These are phyloP conservation scores for Calyptomena viridis DNA, from an alignment of 2,113 vertebrate genomes.

Conservation along the genomic window DNA sequence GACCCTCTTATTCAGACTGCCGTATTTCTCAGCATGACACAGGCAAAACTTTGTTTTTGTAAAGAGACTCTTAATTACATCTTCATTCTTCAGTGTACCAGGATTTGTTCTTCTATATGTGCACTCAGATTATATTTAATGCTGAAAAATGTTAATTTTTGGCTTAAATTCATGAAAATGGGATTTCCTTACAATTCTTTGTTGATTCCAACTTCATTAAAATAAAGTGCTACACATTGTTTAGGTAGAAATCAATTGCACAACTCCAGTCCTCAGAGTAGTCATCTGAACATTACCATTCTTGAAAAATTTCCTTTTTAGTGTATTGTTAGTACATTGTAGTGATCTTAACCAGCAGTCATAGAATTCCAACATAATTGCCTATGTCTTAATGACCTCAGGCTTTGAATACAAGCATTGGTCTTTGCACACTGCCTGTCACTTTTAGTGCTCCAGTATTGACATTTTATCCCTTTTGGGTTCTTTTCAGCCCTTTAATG, in stretches of 20 bases:
- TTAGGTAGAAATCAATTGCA: not conserved
- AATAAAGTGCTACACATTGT: not conserved
- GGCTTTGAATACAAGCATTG: slow-evolving; percentile 42
- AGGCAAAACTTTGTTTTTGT: not conserved
- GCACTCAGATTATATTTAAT: not conserved
- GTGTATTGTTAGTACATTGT: not conserved
- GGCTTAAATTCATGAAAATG: not conserved
- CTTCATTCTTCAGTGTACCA: not conserved
- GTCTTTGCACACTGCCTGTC: slow-evolving; percentile 24
- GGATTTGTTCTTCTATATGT: not conserved
- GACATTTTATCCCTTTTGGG: slow-evolving; percentile 74
- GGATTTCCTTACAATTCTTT: not conserved
- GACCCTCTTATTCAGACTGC: not conserved
- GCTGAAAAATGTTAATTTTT: slow-evolving; percentile 6
- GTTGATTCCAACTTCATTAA: not conserved
- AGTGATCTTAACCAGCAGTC: not conserved
- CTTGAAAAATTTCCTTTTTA: not conserved
- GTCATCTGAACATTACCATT: not conserved
- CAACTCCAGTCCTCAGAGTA: not conserved
- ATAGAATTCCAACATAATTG: slow-evolving; percentile 58
- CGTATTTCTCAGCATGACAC: not conserved
- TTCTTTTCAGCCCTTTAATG: slow-evolving; percentile 75
- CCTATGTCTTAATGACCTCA: slow-evolving; percentile 59
- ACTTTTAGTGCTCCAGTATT: slow-evolving; percentile 68
- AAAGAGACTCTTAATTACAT: slow-evolving; percentile 51